Evolutionary conservation across 2,113 vertebrate species (phyloP), one percentile per base, ranked within the genome.

Genomic region (Gallinago jamesoni): DNA sequence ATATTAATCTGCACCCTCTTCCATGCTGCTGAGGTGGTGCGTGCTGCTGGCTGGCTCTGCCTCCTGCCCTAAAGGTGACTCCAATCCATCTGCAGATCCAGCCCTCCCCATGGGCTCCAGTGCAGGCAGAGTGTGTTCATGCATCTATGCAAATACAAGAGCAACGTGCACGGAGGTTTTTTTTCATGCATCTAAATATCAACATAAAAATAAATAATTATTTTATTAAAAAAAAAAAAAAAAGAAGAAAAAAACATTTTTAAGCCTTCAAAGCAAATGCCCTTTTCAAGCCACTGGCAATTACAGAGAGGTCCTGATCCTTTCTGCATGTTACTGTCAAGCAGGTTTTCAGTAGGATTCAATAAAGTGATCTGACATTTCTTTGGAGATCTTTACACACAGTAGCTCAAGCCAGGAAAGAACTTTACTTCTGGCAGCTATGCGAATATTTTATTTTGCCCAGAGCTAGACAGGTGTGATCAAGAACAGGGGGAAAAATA

Each of bases 401-500:
- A 94, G 97, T 92, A 98, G 98, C 97, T 97, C 96, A 89, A 98
- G 98, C 97, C 98, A 98, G 97, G 86, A 98, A 98, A 98, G 98
- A 98, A 97, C 98, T 97, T 96, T 87, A 91, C 85, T 94, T 95
- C 98, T 97, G 97, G 97, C 97, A 98, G 97, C 95, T 96, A 79
- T 56, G 87, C 67, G 95, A 97, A 92, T 95, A 94, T 96, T 96
- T 96, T 97, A 96, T 97, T 95, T 98, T 95, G 98, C 98, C 98
- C 97, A 95, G 72, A 98, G 98, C 98, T 98, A 98, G 98, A 99
- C 98, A 99, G 98, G 98, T 99, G 98, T 97, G 97, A 98, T 92
- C 83, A 96, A 93, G 79, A 95, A 52, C 17, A 11, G n/a, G 64
- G 21, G 87, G 48, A 1, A 6, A 93, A 97, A 96, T 95, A 95